These are phyloP conservation scores for Lymantria monacha DNA, from an alignment of 2,888 invertebrate species.

Conservation along the genomic window DNA sequence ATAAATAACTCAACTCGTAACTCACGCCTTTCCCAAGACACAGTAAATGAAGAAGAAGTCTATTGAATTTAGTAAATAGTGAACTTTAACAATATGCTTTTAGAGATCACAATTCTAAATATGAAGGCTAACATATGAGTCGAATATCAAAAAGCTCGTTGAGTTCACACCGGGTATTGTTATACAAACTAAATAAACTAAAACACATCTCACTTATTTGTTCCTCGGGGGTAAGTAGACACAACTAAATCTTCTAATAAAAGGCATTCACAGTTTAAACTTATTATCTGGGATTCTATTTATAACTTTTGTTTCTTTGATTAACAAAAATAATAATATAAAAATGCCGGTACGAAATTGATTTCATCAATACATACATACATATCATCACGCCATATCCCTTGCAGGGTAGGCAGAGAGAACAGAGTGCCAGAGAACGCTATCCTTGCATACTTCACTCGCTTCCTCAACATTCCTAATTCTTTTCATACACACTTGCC, in stretches of 20 bases:
- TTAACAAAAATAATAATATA: no score
- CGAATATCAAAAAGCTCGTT: conserved; percentile 46
- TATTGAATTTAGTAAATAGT: conserved; percentile 24
- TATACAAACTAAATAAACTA: conserved; percentile 62
- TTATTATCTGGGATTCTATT: conserved; percentile 29
- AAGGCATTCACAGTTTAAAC: conserved; percentile 27
- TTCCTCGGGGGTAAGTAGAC: conserved; percentile 56
- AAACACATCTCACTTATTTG: conserved; percentile 55
- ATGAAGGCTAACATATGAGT: conserved; percentile 26
- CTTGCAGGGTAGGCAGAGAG: no score
- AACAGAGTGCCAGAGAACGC: no score
- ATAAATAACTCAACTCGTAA: conserved; percentile 77
- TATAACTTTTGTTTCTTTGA: conserved; percentile 10
- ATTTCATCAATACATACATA: no score
- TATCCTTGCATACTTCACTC: no score
- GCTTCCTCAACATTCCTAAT: no score
- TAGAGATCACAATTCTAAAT: conserved; percentile 46
- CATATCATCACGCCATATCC: no score
- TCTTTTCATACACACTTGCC: no score
- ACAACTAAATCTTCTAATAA: conserved; percentile 36
- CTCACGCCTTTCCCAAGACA: conserved; percentile 63
- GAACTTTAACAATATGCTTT: conserved; percentile 33
- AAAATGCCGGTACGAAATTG: no score
- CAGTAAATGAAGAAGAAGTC: conserved; percentile 47
- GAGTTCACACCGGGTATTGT: conserved; percentile 60